Conservation (phyloP, 2,797 vertebrate species). For the Tapirus indicus region DNA sequence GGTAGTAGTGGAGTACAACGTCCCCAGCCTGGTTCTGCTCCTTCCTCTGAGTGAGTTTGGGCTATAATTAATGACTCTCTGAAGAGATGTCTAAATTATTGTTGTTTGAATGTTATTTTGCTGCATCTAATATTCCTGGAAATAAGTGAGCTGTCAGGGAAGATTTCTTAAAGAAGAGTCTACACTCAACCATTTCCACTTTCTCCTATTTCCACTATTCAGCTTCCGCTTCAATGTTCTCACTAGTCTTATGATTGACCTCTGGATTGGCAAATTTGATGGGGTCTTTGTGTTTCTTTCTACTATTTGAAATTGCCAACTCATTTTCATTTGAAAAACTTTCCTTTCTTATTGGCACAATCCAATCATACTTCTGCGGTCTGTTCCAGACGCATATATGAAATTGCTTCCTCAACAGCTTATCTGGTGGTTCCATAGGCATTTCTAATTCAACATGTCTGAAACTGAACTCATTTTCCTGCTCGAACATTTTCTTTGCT, state of each 20-base stretch:
- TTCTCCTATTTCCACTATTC: neutral
- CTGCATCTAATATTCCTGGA: neutral
- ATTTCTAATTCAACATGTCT: neutral
- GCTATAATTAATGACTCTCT: neutral
- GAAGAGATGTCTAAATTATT: neutral
- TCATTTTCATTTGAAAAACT: neutral
- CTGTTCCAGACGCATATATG: neutral
- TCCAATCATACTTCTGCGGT: neutral
- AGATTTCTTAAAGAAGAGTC: neutral
- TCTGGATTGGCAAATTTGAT: neutral
- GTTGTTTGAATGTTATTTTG: conserved; percentile 7
- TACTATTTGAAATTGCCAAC: neutral
- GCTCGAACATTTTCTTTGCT: neutral
- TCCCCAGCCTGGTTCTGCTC: neutral
- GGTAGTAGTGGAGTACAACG: neutral
- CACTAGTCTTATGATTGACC: neutral
- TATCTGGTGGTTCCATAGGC: neutral
- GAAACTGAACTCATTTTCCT: neutral
- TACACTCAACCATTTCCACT: neutral
- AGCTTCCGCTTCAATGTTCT: neutral
- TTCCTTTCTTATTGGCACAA: neutral
- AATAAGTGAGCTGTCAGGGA: neutral
- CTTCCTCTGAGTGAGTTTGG: neutral
- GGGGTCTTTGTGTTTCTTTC: neutral
- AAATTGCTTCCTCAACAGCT: neutral